Percentiles rank a stretch among this genome's conserved stretches.
These are phyloP conservation scores for Graphium colonna DNA, from an alignment of 2,888 invertebrate genomes.

Conservation along the genomic window DNA sequence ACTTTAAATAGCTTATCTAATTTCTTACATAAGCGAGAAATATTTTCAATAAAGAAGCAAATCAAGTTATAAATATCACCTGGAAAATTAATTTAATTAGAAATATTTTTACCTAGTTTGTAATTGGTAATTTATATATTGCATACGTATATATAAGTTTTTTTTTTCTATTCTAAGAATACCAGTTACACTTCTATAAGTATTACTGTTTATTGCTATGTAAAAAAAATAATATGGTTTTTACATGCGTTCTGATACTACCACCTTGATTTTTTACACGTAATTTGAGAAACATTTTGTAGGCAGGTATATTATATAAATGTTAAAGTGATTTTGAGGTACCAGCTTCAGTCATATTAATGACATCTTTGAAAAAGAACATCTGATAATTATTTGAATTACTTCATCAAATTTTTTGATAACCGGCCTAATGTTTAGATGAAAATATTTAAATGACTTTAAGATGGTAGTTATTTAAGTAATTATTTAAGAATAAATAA, in stretches of 20 bases:
- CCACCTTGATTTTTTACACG: constrained; percentile 26
- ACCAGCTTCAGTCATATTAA: constrained; percentile 27
- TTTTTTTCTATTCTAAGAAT: too few relatives aligned
- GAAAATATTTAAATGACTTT: constrained; percentile 22
- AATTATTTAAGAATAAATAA: constrained; percentile 17
- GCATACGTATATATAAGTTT: too few relatives aligned
- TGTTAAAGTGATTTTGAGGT: constrained; percentile 22
- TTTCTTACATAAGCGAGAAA: too few relatives aligned
- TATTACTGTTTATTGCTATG: too few relatives aligned
- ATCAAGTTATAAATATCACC: too few relatives aligned
- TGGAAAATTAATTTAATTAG: too few relatives aligned
- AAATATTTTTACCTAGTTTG: too few relatives aligned
- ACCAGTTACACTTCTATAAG: too few relatives aligned
- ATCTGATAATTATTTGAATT: constrained; percentile 19
- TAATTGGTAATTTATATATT: too few relatives aligned
- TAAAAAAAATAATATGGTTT: too few relatives aligned
- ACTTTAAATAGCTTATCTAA: too few relatives aligned
- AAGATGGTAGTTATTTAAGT: constrained; percentile 11
- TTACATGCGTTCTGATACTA: constrained; percentile 21
- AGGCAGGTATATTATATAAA: constrained; percentile 29
- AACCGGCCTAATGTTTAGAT: constrained; percentile 32
- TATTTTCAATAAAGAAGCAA: too few relatives aligned
- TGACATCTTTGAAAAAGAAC: constrained; percentile 21
- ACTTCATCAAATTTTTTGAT: constrained; percentile 29
- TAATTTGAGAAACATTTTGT: constrained; percentile 29